Evolutionary conservation across 2,113 vertebrate genomes (phyloP).

Genomic region (Acrocephalus arundinaceus): DNA sequence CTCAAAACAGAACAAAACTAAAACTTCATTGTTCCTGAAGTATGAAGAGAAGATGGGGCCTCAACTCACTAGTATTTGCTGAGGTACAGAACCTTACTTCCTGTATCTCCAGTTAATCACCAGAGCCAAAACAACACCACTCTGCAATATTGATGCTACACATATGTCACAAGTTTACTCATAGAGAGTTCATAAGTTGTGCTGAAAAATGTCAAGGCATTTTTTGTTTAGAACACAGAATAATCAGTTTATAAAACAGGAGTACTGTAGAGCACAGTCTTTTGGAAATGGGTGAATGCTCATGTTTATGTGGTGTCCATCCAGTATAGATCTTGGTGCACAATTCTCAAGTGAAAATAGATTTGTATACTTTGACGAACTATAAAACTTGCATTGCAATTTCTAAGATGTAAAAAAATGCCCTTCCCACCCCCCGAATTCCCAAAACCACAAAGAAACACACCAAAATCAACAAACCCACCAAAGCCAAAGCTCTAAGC

Average conservation of each 20-base stretch:
- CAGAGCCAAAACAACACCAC: background rate
- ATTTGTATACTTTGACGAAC: background rate
- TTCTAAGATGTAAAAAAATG: background rate
- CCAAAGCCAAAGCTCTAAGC: background rate
- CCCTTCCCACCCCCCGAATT: rapidly evolving
- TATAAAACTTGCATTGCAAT: background rate
- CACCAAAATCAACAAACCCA: background rate
- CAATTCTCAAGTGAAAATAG: background rate
- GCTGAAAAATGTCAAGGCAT: background rate
- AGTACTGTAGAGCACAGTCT: background rate
- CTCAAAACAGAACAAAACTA: background rate
- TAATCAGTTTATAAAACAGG: background rate
- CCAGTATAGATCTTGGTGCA: background rate
- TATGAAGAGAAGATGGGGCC: background rate
- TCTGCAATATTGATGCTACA: background rate
- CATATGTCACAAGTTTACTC: background rate
- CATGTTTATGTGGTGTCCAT: background rate
- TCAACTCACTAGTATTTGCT: background rate
- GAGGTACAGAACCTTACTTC: background rate
- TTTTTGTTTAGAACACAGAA: background rate
- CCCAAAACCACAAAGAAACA: background rate
- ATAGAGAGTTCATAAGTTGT: background rate
- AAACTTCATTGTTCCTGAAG: background rate
- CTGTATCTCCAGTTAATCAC: background rate
- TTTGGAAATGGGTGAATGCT: background rate